Evolutionary conservation across 2,113 vertebrate species (phyloP).

Genomic region (Thamnaconus septentrionalis): DNA sequence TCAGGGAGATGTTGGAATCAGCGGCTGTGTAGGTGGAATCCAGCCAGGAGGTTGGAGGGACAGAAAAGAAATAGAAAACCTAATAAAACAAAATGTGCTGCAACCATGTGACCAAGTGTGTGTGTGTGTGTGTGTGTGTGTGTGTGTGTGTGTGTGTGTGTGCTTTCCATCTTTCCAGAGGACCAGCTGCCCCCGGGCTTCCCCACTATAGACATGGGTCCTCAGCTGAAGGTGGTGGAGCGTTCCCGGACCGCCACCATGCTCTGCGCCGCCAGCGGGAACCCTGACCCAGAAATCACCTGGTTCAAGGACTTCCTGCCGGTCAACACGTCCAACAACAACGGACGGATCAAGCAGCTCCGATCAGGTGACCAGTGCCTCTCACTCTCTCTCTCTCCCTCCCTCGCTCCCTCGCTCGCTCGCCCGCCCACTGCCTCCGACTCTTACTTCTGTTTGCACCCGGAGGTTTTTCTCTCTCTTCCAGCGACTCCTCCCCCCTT

Average conservation of each 20-base stretch:
- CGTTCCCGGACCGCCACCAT: conserved; percentile 98
- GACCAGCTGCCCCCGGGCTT: conserved; percentile 97
- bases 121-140: no score
- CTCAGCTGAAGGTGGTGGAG: conserved; percentile 98
- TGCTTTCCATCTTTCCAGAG: conserved; percentile 75
- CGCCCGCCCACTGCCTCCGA: conserved; percentile 27
- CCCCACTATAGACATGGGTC: conserved; percentile 98
- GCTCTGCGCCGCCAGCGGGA: conserved; percentile 97
- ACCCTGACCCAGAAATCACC: conserved; percentile 97
- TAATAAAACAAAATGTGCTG: no score
- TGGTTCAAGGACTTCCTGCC: conserved; percentile 99
- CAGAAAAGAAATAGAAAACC: no score
- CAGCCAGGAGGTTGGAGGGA: no score
- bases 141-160: no score
- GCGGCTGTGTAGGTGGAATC: no score
- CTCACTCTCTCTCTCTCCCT: neutral
- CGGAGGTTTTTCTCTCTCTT: conserved; percentile 32
- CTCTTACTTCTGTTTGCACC: conserved; percentile 35
- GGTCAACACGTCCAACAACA: conserved; percentile 95
- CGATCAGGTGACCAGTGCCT: conserved; percentile 87
- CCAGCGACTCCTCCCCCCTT: conserved; percentile 6
- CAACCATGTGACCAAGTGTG: neutral
- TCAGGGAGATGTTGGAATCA: no score
- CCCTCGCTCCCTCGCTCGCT: conserved; percentile 26
- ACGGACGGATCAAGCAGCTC: conserved; percentile 96